Evolutionary conservation across 2,888 invertebrate genomes (phyloP).

Genomic region (Drosophila melanosoma): DNA sequence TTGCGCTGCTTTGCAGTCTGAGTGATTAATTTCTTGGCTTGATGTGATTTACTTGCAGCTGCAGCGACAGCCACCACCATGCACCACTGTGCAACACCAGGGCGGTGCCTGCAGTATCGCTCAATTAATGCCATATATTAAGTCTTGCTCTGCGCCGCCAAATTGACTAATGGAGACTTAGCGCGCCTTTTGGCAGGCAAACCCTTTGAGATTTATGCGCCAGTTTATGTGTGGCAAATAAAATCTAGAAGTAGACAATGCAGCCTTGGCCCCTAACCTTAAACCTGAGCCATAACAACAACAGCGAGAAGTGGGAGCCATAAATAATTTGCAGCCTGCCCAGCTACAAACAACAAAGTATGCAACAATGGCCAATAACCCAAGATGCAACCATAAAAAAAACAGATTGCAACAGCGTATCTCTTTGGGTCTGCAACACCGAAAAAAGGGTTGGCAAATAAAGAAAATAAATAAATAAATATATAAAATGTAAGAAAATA

Average conservation of each 20-base stretch:
- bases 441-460: neutral
- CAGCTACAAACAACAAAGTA: slow-evolving; percentile 20
- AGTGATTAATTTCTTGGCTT: slow-evolving; percentile 77
- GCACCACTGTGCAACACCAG: neutral
- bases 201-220: slow-evolving; percentile 42
- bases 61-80: slow-evolving; percentile 24
- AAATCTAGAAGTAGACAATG: slow-evolving; percentile 1
- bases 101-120: slow-evolving; percentile 8
- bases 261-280: slow-evolving; percentile 54
- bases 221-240: slow-evolving; percentile 6
- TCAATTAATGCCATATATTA: slow-evolving; percentile 62
- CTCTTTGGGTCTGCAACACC: slow-evolving; percentile 1
- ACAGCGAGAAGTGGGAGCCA: slow-evolving; percentile 22
- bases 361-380: slow-evolving; percentile 21
- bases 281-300: slow-evolving; percentile 46
- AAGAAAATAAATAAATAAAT: too few relatives aligned
- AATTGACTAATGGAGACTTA: slow-evolving; percentile 74
- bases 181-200: slow-evolving; percentile 49
- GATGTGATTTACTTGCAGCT: slow-evolving; percentile 73
- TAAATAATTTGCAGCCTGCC: slow-evolving; percentile 52
- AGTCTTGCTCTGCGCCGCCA: slow-evolving; percentile 49
- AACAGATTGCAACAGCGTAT: slow-evolving; percentile 5
- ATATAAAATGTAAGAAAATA: too few relatives aligned
- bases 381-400: slow-evolving; percentile 41
- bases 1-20: slow-evolving; percentile 58